These are phyloP conservation scores for Coelogynopora nodosa DNA, from an alignment of 2,888 invertebrate species.

Conservation along the genomic window DNA sequence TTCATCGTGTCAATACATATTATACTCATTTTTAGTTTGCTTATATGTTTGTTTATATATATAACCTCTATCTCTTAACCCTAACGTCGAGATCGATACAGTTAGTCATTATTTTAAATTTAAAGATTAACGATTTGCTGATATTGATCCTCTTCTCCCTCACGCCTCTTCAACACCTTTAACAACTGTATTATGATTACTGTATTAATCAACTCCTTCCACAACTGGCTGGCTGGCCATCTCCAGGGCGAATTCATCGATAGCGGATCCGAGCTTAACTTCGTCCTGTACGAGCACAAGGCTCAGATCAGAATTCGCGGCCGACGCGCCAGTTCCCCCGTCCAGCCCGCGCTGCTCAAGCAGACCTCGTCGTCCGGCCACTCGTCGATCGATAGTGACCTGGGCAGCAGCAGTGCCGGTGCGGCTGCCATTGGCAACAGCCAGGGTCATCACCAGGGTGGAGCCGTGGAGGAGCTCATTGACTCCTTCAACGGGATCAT, in stretches of 20 bases:
- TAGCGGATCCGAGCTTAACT: not conserved
- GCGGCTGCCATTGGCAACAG: not conserved
- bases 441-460: not conserved
- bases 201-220: too few species aligned
- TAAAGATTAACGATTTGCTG: too few species aligned
- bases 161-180: too few species aligned
- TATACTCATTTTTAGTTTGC: too few species aligned
- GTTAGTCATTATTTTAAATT: too few species aligned
- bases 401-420: not conserved
- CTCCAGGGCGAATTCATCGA: not conserved
- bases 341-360: not conserved
- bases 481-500: not conserved
- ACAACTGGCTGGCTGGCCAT: too few species aligned
- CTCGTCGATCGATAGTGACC: not conserved
- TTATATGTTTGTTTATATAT: too few species aligned
- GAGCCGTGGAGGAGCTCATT: not conserved
- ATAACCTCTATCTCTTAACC: too few species aligned
- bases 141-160: too few species aligned
- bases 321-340: not conserved
- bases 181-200: too few species aligned
- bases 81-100: too few species aligned
- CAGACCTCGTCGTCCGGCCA: not conserved
- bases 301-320: not conserved
- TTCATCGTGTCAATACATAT: too few species aligned
- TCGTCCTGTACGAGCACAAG: not conserved